phyloP scores from a whole-genome alignment of 1,140 invertebrate species.

The Eriocheir sinensis region DNA sequence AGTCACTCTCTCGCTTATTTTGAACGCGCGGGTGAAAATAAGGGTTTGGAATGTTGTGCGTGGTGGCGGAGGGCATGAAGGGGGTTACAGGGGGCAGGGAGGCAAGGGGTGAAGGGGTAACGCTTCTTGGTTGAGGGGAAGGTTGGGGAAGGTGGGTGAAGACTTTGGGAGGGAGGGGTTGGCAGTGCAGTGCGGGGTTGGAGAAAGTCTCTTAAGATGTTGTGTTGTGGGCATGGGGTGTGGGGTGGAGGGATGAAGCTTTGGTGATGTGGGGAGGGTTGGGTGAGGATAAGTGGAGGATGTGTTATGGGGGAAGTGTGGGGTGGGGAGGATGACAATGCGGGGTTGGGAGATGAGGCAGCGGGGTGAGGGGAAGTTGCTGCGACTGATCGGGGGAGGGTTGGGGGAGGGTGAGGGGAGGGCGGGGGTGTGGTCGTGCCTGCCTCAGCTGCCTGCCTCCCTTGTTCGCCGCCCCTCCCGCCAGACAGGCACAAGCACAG shows the following conservation, averaged over 20 bases:
- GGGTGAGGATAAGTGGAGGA: no score
- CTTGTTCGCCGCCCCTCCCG: neutral
- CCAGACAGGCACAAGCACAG: conserved; percentile 39
- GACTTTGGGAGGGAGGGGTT: no score
- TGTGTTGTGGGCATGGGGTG: neutral
- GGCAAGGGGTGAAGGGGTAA: neutral
- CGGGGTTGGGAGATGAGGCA: no score
- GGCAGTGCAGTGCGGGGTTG: neutral
- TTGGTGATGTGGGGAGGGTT: neutral
- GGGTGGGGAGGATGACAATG: no score
- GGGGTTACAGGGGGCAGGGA: neutral
- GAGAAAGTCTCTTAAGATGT: no score
- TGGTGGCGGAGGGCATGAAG: neutral
- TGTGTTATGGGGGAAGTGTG: no score
- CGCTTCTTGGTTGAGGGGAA: no score
- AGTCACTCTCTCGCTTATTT: conserved; percentile 52
- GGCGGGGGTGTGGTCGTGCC: neutral
- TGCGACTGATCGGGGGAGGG: no score
- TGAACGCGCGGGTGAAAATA: conserved; percentile 53
- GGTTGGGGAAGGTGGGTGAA: neutral
- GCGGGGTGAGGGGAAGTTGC: no score
- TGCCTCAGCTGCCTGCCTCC: conserved; percentile 38
- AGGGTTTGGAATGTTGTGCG: conserved; percentile 42
- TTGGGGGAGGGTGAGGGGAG: no score
- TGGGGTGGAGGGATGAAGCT: neutral